A percentile compares a stretch with the other conserved stretches of the same genome.
These are phyloP conservation scores for Chrysemys picta DNA, from an alignment of 2,113 vertebrate genomes.

Conservation along the genomic window DNA sequence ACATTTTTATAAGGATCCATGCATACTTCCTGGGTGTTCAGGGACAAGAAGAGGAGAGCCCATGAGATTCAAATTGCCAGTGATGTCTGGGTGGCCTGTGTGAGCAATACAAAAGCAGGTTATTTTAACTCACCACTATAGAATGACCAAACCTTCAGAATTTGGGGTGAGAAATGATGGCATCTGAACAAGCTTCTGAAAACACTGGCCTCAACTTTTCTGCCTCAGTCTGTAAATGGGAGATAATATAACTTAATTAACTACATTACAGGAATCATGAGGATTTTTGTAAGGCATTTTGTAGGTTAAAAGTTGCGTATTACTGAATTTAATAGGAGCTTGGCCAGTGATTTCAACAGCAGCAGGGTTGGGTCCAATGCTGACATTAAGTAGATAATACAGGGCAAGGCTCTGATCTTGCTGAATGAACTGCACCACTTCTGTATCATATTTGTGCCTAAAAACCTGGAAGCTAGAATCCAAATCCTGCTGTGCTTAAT, in stretches of 20 bases:
- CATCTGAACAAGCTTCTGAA: not conserved
- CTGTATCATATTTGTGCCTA: not conserved
- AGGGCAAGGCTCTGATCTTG: not conserved
- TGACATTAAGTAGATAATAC: not conserved
- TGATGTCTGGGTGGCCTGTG: not conserved
- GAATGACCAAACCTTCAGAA: not conserved
- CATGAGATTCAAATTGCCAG: not conserved
- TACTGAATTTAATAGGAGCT: not conserved
- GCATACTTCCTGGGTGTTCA: not conserved
- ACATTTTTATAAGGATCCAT: not conserved
- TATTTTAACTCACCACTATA: not conserved
- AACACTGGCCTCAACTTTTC: not conserved
- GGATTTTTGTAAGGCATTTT: not conserved
- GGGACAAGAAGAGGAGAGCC: not conserved
- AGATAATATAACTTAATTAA: not conserved
- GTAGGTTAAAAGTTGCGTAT: not conserved
- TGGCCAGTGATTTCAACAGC: not conserved
- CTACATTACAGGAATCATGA: not conserved
- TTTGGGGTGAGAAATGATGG: not conserved
- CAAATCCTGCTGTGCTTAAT: not conserved
- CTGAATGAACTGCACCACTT: not conserved
- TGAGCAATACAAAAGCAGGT: not conserved
- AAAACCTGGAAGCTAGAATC: not conserved
- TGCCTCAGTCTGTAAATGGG: not conserved
- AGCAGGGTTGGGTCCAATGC: not conserved